A percentile compares a stretch with the other conserved stretches of the same genome.
Conservation (phyloP, 2,888 invertebrate genomes). For the Nyleta sp. region DNA sequence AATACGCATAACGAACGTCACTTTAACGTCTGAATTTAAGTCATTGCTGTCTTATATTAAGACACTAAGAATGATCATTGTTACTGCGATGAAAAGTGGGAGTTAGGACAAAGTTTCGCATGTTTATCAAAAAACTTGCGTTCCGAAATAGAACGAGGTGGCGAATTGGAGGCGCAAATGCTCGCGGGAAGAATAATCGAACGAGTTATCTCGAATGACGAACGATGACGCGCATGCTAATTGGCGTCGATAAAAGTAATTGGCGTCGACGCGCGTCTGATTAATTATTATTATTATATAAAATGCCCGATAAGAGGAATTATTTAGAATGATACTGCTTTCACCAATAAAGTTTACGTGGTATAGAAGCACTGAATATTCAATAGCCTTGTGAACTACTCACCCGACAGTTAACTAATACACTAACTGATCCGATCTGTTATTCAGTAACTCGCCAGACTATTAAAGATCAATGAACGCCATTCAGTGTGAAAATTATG, state of each 20-base stretch:
- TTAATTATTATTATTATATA: constrained; percentile 57
- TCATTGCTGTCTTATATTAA: no score
- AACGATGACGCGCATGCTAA: constrained; percentile 34
- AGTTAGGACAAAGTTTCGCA: no score
- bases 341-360: constrained; percentile 66
- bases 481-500: constrained; percentile 68
- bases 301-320: constrained; percentile 59
- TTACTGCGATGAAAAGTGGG: no score
- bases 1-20: no score
- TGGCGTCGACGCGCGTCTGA: constrained; percentile 37
- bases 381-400: constrained; percentile 68
- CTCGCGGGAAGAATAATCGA: no score
- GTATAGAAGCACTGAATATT: constrained; percentile 66
- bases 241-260: constrained; percentile 49
- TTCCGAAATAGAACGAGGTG: no score
- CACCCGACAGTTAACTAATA: constrained; percentile 68
- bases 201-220: neutral
- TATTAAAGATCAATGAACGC: constrained; percentile 69
- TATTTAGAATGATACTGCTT: constrained; percentile 66
- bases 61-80: no score
- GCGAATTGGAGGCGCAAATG: no score
- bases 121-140: no score
- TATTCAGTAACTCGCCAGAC: constrained; percentile 68
- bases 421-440: constrained; percentile 68
- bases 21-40: no score